Percentiles rank a stretch among this genome's conserved stretches.
Conservation (phyloP, 2,797 vertebrate genomes). For the Lacerta agilis region DNA sequence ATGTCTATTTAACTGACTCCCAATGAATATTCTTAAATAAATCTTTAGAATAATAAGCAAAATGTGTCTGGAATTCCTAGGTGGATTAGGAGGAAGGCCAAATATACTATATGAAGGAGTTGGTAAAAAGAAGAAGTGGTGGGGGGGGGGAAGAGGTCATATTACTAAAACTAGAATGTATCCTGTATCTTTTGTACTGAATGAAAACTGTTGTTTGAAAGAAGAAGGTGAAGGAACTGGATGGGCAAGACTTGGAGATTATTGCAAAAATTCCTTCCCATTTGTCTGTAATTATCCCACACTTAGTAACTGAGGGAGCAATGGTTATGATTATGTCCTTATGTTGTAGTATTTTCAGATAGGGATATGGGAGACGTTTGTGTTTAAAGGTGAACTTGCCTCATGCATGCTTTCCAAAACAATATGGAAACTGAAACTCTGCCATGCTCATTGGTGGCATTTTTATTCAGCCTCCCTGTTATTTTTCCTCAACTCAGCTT, state of each 20-base stretch:
- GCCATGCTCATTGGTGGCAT: too few species aligned
- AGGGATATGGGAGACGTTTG: too few species aligned
- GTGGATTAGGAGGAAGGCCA: constrained; percentile 67
- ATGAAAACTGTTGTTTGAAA: constrained; percentile 42
- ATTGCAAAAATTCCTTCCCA: constrained; percentile 6
- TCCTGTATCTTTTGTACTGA: constrained; percentile 48
- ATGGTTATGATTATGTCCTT: neutral
- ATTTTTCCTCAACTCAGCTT: too few species aligned
- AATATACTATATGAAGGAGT: constrained; percentile 67
- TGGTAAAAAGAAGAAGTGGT: constrained; percentile 45
- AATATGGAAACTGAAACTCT: too few species aligned
- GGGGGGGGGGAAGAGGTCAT: constrained; percentile 32
- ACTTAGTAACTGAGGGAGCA: neutral
- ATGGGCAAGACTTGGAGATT: constrained; percentile 22
- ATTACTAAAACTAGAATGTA: constrained; percentile 59
- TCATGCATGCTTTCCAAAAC: too few species aligned
- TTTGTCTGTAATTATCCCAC: neutral
- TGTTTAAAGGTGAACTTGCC: too few species aligned
- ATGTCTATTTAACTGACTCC: constrained; percentile 61
- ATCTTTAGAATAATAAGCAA: constrained; percentile 64
- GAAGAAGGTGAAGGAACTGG: constrained; percentile 34
- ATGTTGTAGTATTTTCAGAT: neutral
- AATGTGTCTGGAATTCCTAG: constrained; percentile 67
- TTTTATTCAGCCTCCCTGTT: too few species aligned
- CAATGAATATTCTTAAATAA: constrained; percentile 60